Evolutionary conservation across 2,888 invertebrate species (phyloP), one percentile per base, ranked within the genome.

Genomic region (Diogma glabrata): DNA sequence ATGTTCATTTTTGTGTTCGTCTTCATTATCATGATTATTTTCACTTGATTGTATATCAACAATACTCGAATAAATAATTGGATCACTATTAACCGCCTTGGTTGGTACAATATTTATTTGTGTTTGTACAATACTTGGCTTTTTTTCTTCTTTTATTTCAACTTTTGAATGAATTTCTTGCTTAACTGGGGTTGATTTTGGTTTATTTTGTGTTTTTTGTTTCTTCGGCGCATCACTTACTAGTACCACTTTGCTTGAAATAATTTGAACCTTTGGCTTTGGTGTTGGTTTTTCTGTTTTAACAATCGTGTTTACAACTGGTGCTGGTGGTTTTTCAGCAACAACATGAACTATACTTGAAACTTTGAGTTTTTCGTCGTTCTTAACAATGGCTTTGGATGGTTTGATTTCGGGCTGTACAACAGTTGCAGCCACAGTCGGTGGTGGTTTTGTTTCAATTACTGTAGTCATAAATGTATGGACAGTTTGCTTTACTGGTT

Each of bases 41-140:
- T 50, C 40, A 23, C 53, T 52, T 2, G 74, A 70, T 58, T 73
- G 72, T 19, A 78, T 67, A 67, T 81, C 76, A 36, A 79, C 72
- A 46, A 78, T 66, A 57, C 77, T 77, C 23, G 76, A 76, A 38
- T 78, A 60, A 58, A 76, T 72, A 10, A 63, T 12, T 22, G 48
- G 48, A 22, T 48, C 22, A 33, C 14, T n/a, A 20, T n/a, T n/a
- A 17, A 26, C 4, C 14, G 10, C 46, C 6, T 19, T 53, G 20
- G 53, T 54, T 4, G 64, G 57, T 14, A 62, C 67, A 54, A 64
- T 63, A 20, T 62, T 54, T 24, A 67, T 60, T 56, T 65, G 63
- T 14, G 66, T 62, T 49, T 59, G 60, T 53, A 63, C 66, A 43
- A 64, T 58, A 45, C 53, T 51, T 40, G 63, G 60, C 22, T 56